Evolutionary conservation across 1,140 invertebrate species (phyloP), one percentile per base, ranked within the genome.

Genomic region (Plodia interpunctella): DNA sequence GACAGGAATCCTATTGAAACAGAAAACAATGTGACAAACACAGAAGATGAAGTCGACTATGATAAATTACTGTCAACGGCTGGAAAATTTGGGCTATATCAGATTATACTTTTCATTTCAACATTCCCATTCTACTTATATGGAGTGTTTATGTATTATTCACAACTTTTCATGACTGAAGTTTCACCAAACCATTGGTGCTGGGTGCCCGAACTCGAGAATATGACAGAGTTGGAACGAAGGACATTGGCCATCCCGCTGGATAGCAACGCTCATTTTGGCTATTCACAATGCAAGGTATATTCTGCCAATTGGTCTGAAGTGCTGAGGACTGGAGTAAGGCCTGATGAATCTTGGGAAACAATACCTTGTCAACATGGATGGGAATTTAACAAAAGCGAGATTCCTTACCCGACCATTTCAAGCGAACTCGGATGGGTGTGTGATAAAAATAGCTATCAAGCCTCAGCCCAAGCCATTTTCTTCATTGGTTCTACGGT

Each of bases 401-500:
- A 91, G 66, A 85, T 88, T 73, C 86, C 86, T 5, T 88, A 88
- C 61, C 71, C 81, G 10, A 88, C 83, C 6, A 81, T 87, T 60
- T 71, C 76, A n/a, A 88, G 76, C 57, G 85, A 88, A 55, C 70
- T 93, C 90, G 90, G 93, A 61, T 90, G 95, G 72, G 93, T 95
- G 0, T 95, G 94, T 76, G 90, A 92, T 35, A 87, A 90, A 63
- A 80, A 91, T 55, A 93, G 93, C 73, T 90, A 92, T 57, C 87
- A 92, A 59, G 93, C 92, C 1, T 76, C 94, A 54, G 93, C 93
- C 0, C 91, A 94, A 55, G 91, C 93, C 0, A 82, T 94, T 5
- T 93, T 94, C 62, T 94, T 94, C 51, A 68, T 91, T 62, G 93
- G 94, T 44, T 94, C 94, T 8, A 91, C 95, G 54, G 73, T 94